Conservation (phyloP, 2,888 invertebrate genomes). For the Torymus texanus region DNA sequence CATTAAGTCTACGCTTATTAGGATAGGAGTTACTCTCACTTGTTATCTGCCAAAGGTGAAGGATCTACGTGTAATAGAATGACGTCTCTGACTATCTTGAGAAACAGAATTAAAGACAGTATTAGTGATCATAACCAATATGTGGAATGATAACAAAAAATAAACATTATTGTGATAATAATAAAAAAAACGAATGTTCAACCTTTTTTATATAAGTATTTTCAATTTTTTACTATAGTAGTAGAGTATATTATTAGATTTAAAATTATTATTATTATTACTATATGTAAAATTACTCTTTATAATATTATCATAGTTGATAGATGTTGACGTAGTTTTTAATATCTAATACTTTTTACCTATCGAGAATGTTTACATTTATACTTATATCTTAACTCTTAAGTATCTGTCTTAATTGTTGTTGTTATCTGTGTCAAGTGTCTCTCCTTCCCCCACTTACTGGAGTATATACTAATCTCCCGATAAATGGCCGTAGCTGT, state of each 20-base stretch:
- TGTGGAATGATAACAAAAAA: conserved; percentile 38
- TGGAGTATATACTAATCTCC: background rate
- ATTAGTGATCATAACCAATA: conserved; percentile 29
- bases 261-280: conserved; percentile 25
- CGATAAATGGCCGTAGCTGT: conserved; percentile 37
- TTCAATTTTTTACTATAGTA: conserved; percentile 31
- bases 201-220: conserved; percentile 46
- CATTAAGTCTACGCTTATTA: conserved; percentile 34
- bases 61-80: conserved; percentile 7
- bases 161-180: conserved; percentile 46
- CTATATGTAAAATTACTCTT: conserved; percentile 24
- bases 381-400: conserved; percentile 26
- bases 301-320: conserved; percentile 13
- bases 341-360: conserved; percentile 22
- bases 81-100: conserved; percentile 24
- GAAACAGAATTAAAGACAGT: conserved; percentile 41
- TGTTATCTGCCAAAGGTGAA: conserved; percentile 27
- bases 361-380: conserved; percentile 34
- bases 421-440: conserved; percentile 36
- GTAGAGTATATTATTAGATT: conserved; percentile 41
- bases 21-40: conserved; percentile 37
- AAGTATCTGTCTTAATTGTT: conserved; percentile 37
- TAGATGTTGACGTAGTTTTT: conserved; percentile 35
- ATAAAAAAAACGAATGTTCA: conserved; percentile 43
- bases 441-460: conserved; percentile 28